Evolutionary conservation across 2,797 vertebrate species (phyloP).

Genomic region (Thalassophryne amazonica): DNA sequence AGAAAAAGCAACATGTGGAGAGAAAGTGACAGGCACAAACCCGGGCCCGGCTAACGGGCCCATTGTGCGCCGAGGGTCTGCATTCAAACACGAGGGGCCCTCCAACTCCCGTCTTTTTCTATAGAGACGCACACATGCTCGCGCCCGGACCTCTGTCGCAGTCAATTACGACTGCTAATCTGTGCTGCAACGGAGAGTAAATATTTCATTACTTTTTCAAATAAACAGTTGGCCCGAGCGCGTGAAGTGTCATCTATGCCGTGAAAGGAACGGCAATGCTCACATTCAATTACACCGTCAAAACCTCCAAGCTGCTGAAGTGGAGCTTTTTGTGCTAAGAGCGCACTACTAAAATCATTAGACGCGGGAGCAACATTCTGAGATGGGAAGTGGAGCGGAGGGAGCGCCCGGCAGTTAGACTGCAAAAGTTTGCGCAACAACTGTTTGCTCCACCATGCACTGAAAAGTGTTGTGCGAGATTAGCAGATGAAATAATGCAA

Average conservation of each 20-base stretch:
- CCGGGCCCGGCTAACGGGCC: constrained; percentile 86
- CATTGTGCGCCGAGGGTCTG: constrained; percentile 89
- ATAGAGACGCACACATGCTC: constrained; percentile 62
- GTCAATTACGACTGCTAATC: constrained; percentile 99
- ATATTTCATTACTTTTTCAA: constrained; percentile 99
- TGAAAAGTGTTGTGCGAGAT: constrained; percentile 74
- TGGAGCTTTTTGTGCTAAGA: constrained; percentile 54
- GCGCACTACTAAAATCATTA: constrained; percentile 64
- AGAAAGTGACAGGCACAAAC: constrained; percentile 96
- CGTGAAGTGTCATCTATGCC: constrained; percentile 92
- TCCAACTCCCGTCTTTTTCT: constrained; percentile 66
- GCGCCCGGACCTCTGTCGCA: constrained; percentile 82
- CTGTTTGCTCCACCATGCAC: constrained; percentile 58
- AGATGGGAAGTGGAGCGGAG: constrained; percentile 57
- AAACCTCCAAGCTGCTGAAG: constrained; percentile 57
- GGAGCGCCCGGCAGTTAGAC: constrained; percentile 51
- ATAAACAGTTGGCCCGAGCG: constrained; percentile 97
- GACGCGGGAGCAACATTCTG: constrained; percentile 59
- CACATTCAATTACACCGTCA: constrained; percentile 63
- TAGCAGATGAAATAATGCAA: constrained; percentile 82
- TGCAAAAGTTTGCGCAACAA: constrained; percentile 42
- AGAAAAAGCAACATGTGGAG: constrained; percentile 99
- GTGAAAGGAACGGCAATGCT: constrained; percentile 65
- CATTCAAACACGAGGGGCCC: constrained; percentile 96
- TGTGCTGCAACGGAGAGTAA: constrained; percentile 98